Percentiles rank a stretch among this genome's conserved stretches.
phyloP scores from a whole-genome alignment of 2,797 vertebrate species.

The Rhinatrema bivittatum region DNA sequence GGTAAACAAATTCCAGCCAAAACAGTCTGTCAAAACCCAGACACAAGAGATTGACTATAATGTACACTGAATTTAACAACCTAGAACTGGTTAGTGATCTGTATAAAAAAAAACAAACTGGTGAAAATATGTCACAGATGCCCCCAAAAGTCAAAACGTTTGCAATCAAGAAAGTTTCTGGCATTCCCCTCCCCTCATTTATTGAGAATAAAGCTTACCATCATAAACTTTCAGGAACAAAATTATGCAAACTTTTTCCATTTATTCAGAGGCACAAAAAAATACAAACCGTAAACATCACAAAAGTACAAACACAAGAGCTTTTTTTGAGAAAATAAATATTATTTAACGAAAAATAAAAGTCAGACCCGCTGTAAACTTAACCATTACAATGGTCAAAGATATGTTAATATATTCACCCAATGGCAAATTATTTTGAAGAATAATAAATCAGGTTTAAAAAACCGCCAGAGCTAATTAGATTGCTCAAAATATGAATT shows the following conservation, averaged over 20 bases:
- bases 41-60: too few species aligned
- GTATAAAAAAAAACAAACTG: too few species aligned
- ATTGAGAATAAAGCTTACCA: conserved; percentile 29
- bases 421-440: conserved; percentile 7
- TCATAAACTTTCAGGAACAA: conserved; percentile 51
- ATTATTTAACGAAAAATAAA: conserved; percentile 29
- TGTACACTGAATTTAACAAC: too few species aligned
- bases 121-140: too few species aligned
- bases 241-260: conserved; percentile 28
- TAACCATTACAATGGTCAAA: conserved; percentile 23
- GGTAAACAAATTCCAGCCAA: conserved; percentile 39
- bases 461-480: too few species aligned
- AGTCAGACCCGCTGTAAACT: conserved; percentile 45
- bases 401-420: conserved; percentile 13
- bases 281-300: too few species aligned
- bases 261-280: conserved; percentile 34
- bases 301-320: conserved; percentile 18
- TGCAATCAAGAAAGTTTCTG: conserved; percentile 23
- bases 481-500: too few species aligned
- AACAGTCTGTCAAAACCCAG: too few species aligned
- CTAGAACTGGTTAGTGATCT: too few species aligned
- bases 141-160: too few species aligned
- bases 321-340: conserved; percentile 41
- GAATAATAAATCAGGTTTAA: conserved; percentile 8
- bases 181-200: conserved; percentile 23